These are phyloP conservation scores for Palaemon carinicauda DNA, from an alignment of 1,140 invertebrate genomes.

Conservation along the genomic window DNA sequence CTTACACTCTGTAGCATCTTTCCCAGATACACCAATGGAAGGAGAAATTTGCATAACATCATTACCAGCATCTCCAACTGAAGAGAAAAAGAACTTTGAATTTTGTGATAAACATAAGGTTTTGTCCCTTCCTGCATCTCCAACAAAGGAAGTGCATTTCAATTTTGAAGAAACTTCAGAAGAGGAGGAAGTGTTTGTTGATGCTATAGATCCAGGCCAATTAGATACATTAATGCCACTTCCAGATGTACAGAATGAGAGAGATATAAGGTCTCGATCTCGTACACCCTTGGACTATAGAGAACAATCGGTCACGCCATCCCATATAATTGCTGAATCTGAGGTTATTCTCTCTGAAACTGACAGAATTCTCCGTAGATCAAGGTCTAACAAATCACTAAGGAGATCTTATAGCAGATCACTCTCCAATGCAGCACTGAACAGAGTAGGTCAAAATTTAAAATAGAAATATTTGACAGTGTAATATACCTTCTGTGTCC, in stretches of 20 bases:
- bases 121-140: neutral
- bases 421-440: slow-evolving; percentile 44
- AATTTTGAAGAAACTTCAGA: neutral
- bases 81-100: no score
- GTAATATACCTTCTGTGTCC: no score
- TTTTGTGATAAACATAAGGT: neutral
- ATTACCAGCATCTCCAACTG: no score
- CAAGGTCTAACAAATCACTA: slow-evolving; percentile 54
- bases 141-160: neutral
- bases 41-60: no score
- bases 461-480: no score
- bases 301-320: slow-evolving; percentile 37
- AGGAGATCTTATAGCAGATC: slow-evolving; percentile 55
- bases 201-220: slow-evolving; percentile 53
- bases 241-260: slow-evolving; percentile 25
- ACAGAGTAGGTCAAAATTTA: slow-evolving; percentile 43
- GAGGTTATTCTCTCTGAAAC: slow-evolving; percentile 55
- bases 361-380: slow-evolving; percentile 47
- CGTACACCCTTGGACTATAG: slow-evolving; percentile 40
- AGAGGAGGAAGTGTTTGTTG: slow-evolving; percentile 45
- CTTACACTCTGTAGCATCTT: no score
- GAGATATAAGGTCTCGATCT: slow-evolving; percentile 44
- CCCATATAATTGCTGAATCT: slow-evolving; percentile 45
- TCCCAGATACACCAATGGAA: no score
- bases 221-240: slow-evolving; percentile 58